phyloP scores from a whole-genome alignment of 2,113 vertebrate species.

The Tetrax tetrax region DNA sequence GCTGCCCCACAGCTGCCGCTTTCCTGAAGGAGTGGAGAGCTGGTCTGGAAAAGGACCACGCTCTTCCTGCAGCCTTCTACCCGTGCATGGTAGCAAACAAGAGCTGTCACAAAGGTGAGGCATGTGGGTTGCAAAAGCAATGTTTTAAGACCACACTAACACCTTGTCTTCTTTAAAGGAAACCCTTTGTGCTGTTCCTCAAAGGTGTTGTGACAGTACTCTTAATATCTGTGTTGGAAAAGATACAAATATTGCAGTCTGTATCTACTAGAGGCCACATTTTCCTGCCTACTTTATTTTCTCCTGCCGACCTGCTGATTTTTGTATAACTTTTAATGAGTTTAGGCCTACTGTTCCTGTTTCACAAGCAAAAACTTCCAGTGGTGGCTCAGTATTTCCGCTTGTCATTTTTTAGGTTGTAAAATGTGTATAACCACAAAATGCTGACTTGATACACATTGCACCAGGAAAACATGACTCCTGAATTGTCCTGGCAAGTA shows the following conservation, averaged over 20 bases:
- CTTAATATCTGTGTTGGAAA: background rate
- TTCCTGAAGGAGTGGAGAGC: background rate
- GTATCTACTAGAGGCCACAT: background rate
- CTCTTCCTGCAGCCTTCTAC: background rate
- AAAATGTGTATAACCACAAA: background rate
- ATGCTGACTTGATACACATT: background rate
- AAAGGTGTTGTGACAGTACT: background rate
- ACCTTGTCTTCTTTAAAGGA: background rate
- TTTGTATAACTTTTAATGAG: background rate
- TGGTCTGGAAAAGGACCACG: background rate
- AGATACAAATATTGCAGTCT: background rate
- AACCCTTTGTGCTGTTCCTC: background rate
- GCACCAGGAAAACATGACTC: rapidly evolving
- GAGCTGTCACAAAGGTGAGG: background rate
- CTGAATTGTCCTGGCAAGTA: background rate
- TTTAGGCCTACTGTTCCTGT: background rate
- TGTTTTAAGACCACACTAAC: background rate
- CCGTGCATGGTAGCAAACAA: rapidly evolving
- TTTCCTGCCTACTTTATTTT: background rate
- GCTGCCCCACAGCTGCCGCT: background rate
- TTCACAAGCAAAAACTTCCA: background rate
- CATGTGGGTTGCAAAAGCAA: background rate
- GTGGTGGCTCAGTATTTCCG: background rate
- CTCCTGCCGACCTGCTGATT: background rate
- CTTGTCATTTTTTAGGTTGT: background rate